A percentile compares a stretch with the other conserved stretches of the same genome.
Conservation (phyloP, 2,113 vertebrate genomes). For the Oenanthe melanoleuca region DNA sequence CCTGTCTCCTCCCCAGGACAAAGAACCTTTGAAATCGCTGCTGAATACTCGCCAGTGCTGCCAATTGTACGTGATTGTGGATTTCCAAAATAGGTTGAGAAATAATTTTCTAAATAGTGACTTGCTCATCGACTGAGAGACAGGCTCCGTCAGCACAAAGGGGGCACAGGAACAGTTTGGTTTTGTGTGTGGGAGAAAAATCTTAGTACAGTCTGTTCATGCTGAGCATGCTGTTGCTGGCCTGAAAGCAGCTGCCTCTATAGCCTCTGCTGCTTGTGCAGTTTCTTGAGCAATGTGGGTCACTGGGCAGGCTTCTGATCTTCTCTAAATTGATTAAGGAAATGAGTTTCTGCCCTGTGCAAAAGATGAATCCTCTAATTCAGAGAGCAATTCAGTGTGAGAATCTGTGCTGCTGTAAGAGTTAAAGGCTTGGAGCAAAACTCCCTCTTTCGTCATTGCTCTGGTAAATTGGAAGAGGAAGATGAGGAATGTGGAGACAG, state of each 20-base stretch:
- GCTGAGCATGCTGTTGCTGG: slow-evolving; percentile 56
- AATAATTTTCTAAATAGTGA: slow-evolving; percentile 63
- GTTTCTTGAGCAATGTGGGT: slow-evolving; percentile 21
- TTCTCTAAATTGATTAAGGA: background rate
- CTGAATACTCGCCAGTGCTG: background rate
- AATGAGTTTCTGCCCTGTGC: background rate
- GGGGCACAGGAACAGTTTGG: slow-evolving; percentile 58
- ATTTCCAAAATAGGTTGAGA: slow-evolving; percentile 52
- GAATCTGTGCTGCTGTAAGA: background rate
- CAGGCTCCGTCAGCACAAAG: slow-evolving; percentile 28
- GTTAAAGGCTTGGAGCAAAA: slow-evolving; percentile 1
- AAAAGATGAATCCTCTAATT: background rate
- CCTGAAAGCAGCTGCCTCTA: slow-evolving; percentile 46
- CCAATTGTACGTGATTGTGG: background rate
- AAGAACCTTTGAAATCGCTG: slow-evolving; percentile 51
- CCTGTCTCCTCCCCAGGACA: slow-evolving; percentile 54
- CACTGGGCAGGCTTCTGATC: slow-evolving; percentile 7
- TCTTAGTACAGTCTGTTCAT: slow-evolving; percentile 63
- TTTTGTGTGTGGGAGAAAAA: slow-evolving; percentile 61
- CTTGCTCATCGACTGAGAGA: slow-evolving; percentile 50
- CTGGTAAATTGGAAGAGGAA: slow-evolving; percentile 12
- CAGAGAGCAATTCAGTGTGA: rapidly evolving
- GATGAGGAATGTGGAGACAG: background rate
- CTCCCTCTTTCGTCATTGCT: background rate
- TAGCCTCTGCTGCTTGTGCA: background rate